Base-by-base conservation (phyloP, 2,797 vertebrate species). In the Enteromius treurensis region DNA sequence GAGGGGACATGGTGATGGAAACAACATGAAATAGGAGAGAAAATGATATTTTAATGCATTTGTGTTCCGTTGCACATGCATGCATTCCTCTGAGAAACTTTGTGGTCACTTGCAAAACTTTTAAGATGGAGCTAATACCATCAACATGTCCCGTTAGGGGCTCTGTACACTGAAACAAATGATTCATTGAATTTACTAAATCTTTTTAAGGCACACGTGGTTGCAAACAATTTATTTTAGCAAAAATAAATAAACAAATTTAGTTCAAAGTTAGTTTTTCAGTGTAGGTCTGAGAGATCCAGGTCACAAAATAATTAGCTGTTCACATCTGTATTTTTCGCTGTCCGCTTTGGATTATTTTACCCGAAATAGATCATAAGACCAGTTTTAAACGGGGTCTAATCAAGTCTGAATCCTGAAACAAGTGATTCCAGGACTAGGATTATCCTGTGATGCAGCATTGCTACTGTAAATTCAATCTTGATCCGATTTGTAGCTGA, bases 371-470 rank as follows among this genome's bases (percentile, higher is more conserved):
- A 10, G 29, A 74, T 53, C 10, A 37, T 5, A 37, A 55, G 21
- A 55, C 13, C 34, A 58, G 51, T 10, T 40, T 84, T 86, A 89
- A 90, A 91, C 92, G 87, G 88, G 87, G 73, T 76, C 34, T 40
- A 10, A 76, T 34, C 34, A 58, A 26, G 21, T 58, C 51, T 76
- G 21, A 58, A 26, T 76, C 34, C 14, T 7, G 3, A 76, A 76
- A 58, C 70, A 74, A 89, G 87, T 89, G 89, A 93, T 94, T 95
- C 95, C 93, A 91, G 80, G 91, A 92, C 91, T 90, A 62, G 91
- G 93, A 96, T 97, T 96, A 95, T 93, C 92, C 89, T 91, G 80
- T 92, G 91, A 92, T 92, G 87, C 51, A 89, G 94, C 92, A 92
- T 96, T 96, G 94, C 89, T 88, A 81, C 86, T 86, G 75, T 94